A percentile compares a stretch with the other conserved stretches of the same genome.
phyloP scores from a whole-genome alignment of 2,113 vertebrate species.

The Aspidoscelis tigris region DNA sequence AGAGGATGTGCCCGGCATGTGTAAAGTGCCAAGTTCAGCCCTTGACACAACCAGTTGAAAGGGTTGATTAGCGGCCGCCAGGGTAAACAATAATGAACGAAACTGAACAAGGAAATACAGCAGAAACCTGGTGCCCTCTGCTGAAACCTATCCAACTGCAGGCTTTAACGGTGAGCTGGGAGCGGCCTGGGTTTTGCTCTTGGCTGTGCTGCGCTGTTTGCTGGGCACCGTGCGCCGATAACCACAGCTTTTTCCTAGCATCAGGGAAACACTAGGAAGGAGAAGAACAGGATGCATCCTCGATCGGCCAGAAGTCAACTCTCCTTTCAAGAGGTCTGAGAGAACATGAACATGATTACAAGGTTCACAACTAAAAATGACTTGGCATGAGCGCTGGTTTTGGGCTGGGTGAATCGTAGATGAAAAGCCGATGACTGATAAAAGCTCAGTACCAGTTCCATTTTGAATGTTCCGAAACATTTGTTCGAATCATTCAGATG shows the following conservation, averaged over 20 bases:
- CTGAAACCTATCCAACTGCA: not conserved
- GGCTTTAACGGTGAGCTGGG: not conserved
- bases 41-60: not conserved
- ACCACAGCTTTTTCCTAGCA: not conserved
- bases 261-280: no score
- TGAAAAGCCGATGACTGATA: not conserved
- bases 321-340: not conserved
- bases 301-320: not conserved
- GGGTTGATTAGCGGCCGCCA: not conserved
- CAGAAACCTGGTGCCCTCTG: constrained; percentile 14
- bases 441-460: no score
- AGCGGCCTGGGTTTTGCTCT: not conserved
- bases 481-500: no score
- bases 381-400: no score
- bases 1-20: not conserved
- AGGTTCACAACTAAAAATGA: no score
- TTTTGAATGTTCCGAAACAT: no score
- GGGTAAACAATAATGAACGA: not conserved
- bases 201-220: not conserved
- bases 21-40: not conserved
- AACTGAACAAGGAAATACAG: constrained; percentile 36
- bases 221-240: no score
- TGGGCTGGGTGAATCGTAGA: not conserved
- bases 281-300: not conserved
- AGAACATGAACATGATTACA: not conserved